These are phyloP conservation scores for Tragelaphus scriptus DNA, from an alignment of 2,113 vertebrate species.

Conservation along the genomic window DNA sequence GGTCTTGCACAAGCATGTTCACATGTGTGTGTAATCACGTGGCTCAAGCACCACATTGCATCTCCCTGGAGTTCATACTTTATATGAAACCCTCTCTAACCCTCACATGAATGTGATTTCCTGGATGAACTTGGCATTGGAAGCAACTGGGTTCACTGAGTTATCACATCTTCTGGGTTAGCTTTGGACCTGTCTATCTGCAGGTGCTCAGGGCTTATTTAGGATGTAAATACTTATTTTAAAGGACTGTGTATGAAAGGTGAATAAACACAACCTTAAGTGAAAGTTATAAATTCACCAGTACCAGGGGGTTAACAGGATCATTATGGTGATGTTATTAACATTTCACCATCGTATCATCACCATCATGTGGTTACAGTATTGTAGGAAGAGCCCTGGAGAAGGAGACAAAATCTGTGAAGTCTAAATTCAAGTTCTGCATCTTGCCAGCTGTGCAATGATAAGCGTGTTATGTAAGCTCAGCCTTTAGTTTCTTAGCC, in stretches of 20 bases:
- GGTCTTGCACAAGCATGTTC: background rate
- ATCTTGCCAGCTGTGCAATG: background rate
- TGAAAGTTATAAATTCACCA: background rate
- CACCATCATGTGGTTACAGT: background rate
- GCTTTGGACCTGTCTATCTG: background rate
- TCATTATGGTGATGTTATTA: background rate
- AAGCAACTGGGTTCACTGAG: background rate
- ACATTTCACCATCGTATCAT: background rate
- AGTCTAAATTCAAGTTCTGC: background rate
- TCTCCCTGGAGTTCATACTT: background rate
- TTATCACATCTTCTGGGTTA: background rate
- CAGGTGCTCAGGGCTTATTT: background rate
- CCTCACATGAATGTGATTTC: background rate
- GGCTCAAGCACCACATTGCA: accelerated
- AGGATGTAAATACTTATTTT: background rate
- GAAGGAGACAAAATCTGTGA: background rate
- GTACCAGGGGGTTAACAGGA: background rate
- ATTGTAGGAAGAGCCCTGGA: background rate
- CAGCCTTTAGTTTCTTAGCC: background rate
- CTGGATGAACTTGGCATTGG: background rate
- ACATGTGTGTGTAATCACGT: background rate
- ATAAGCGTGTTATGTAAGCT: background rate
- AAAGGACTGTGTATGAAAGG: background rate
- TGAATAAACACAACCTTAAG: background rate
- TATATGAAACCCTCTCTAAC: background rate